Evolutionary conservation across 2,797 vertebrate species (phyloP).

Genomic region (Gallinago stenura): DNA sequence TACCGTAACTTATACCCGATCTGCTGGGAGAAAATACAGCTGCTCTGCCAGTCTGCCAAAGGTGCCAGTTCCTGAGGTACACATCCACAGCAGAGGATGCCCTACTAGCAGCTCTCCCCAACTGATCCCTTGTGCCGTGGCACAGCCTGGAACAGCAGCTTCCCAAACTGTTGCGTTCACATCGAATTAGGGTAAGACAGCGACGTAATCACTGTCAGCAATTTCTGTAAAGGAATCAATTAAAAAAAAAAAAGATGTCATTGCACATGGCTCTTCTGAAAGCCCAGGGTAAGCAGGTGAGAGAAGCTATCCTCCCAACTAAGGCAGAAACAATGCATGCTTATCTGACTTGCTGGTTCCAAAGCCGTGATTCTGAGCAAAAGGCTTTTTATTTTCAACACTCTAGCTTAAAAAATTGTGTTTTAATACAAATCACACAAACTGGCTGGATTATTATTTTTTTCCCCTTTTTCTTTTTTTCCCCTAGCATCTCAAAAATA

Average conservation of each 20-base stretch:
- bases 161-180: neutral
- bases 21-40: neutral
- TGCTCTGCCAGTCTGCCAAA: neutral
- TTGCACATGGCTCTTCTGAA: neutral
- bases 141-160: rapidly evolving
- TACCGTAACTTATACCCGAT: neutral
- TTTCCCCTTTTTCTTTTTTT: no score
- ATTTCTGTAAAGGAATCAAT: conserved; percentile 34
- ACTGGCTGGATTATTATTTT: neutral
- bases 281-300: neutral
- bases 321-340: neutral
- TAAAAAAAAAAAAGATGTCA: neutral
- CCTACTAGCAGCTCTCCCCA: neutral
- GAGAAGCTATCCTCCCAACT: neutral
- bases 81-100: neutral
- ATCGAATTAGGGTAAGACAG: conserved; percentile 28
- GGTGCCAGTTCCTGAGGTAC: neutral
- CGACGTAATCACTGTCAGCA: neutral
- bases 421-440: neutral
- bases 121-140: rapidly evolving
- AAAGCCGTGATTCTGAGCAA: neutral
- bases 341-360: neutral
- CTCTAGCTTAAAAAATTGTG: neutral
- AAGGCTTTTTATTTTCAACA: neutral
- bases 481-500: neutral